Base-by-base conservation (phyloP, 2,797 vertebrate genomes). In the Eulemur coronatus region DNA sequence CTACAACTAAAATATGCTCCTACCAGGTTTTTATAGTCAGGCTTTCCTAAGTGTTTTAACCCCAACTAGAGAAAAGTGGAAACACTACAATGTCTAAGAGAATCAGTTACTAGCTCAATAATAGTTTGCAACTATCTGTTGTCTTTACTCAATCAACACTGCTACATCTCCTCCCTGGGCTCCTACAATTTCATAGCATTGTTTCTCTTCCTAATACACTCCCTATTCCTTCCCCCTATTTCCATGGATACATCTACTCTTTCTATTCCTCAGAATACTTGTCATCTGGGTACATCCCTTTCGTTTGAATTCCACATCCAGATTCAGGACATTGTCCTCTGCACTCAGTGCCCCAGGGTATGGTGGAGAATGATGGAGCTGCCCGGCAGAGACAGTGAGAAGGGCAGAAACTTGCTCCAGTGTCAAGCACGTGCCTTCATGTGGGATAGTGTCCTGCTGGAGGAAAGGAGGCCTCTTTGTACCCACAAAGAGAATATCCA, bases 321-420 rank as follows among this genome's bases (percentile, higher is more conserved):
- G 63, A 78, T 69, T 91, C 57, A 22, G 48, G 28, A 35, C 15
- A 5, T 14, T 61, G 10, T 22, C 8, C 0, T 26, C 35, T 38
- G 80, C 14, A 0, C 20, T 52, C n/a, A 4, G 1, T 15, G 65
- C 8, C 41, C 61, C 28, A 7, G 0, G 30, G 10, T 17, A 13
- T 0, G 1, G 4, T 26, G 8, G 26, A 55, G 69, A 85, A 33
- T 30, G 18, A 20, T 6, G 20, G 46, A 48, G 72, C n/a, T 72
- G 8, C 5, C 46, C 20, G 30, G 9, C 7, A 20, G 65, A 9
- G 24, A 0, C 0, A 2, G 5, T 6, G 14, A n/a, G 4, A 33
- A 14, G 6, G 4, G 1, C 28, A 43, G 30, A 63, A 46, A 12
- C 41, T 13, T 22, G 12, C n/a, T 81, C 70, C 9, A 7, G n/a